Base-by-base conservation (phyloP, 1,140 invertebrate species). In the Diuraphis noxia region DNA sequence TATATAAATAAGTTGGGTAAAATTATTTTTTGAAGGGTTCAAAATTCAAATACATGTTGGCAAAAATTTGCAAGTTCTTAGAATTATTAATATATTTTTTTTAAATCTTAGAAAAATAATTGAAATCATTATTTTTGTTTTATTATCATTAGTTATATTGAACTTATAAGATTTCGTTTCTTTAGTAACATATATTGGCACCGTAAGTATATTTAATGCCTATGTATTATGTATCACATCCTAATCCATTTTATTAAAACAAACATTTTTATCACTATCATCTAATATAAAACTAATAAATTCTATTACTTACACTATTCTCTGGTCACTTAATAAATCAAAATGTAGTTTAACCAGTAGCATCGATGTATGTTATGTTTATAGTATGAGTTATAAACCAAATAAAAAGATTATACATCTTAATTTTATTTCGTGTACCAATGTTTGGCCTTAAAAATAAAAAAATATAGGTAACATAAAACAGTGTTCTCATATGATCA, bases 241-340 rank as follows among this genome's bases (percentile, higher is more conserved):
- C 17, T 72, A n/a, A 72, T 72, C n/a, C 13, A 72, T 72, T 72
- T 5, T 17, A n/a, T 63, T n/a, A 63, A 63, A n/a, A n/a, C 13
- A 72, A n/a, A n/a, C 4, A 72, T 2, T n/a, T 17, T 17, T 19
- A 72, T 72, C 13, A 72, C 52, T 5, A 4, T 34, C 17, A n/a
- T 72, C 34, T n/a, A 63, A 72, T 72, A n/a, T 72, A 72, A 63
- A n/a, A n/a, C 30, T 72, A 63, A 63, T 63, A 63, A 9, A 17
- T n/a, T 63, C 10, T 63, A n/a, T n/a, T 63, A 63, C 56, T 63
- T n/a, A 17, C 1, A 19, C 5, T 72, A n/a, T 19, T 17, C 56
- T 72, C 56, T 72, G 56, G n/a, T 72, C 56, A 72, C 30, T n/a
- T 72, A 72, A 72, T 72, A 72, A n/a, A 72, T 72, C 56, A 72